Evolutionary conservation across 2,888 invertebrate species (phyloP), one percentile per base, ranked within the genome.

Genomic region (Yponomeuta plumbellus): DNA sequence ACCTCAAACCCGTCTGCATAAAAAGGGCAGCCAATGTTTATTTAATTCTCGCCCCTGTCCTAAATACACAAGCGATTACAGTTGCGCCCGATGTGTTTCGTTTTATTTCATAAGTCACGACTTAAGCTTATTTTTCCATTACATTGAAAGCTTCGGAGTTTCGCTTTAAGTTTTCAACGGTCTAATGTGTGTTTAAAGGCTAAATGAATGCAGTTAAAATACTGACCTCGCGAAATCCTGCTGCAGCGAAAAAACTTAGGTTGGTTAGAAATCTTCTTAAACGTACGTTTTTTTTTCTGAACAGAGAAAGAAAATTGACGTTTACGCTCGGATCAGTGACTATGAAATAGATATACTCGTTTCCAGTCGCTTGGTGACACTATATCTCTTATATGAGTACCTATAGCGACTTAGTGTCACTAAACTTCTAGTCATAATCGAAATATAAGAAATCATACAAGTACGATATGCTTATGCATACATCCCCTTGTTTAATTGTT

Each of bases 41-140:
- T 52, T 52, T 52, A 4, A 52, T 71, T 67, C 23, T 66, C 20
- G 17, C 20, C n/a, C 26, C n/a, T 34, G 20, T 39, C 52, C 61
- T 8, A 66, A 66, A 66, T 58, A 66, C 26, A 66, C 52, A 61
- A 66, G 52, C 61, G 52, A 66, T 62, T 20, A 62, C 26, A 10
- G 4, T 39, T 34, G 20, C 23, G 40, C 62, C 20, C 26, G 20
- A 62, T 62, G 62, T 62, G n/a, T 64, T 64, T 23, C 23, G 52
- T 64, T 64, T 44, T 64, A n/a, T 13, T 22, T 56, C 44, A 64
- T 64, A 64, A 64, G 26, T 64, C 64, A 21, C 62, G 13, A 23
- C 22, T 20, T 52, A 17, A 22, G 52, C 21, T 64, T 44, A 64
- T 44, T 56, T 64, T 64, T 17, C 40, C 64, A 52, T 64, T 64